phyloP scores from a whole-genome alignment of 2,113 vertebrate genomes.

The Aptenodytes forsteri region DNA sequence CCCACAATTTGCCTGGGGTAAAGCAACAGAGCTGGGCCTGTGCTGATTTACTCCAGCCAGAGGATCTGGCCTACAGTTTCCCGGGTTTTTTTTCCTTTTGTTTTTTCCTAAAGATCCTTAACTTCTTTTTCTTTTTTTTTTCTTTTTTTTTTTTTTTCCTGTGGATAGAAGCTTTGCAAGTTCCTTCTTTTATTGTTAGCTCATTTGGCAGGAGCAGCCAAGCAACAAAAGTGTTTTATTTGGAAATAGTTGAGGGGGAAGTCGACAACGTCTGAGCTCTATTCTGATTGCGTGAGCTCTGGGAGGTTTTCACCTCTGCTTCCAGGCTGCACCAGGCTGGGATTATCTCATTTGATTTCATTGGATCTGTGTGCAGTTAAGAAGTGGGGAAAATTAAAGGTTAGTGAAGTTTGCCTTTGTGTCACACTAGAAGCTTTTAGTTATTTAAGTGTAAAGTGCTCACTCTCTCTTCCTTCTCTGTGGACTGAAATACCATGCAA shows the following conservation, averaged over 20 bases:
- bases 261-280: constrained; percentile 12
- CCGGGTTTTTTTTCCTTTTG: neutral
- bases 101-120: neutral
- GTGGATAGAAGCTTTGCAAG: constrained; percentile 49
- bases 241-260: constrained; percentile 70
- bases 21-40: constrained; percentile 19
- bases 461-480: neutral
- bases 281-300: constrained; percentile 51
- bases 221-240: constrained; percentile 71
- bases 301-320: constrained; percentile 70
- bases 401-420: constrained; percentile 56
- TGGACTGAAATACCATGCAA: neutral
- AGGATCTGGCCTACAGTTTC: constrained; percentile 29
- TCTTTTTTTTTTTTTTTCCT: neutral
- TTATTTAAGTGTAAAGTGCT: constrained; percentile 12
- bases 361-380: constrained; percentile 48
- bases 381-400: constrained; percentile 49
- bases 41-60: constrained; percentile 44
- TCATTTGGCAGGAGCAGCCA: constrained; percentile 62
- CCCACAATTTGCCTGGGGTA: constrained; percentile 50
- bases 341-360: constrained; percentile 71
- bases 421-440: constrained; percentile 38
- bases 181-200: constrained; percentile 67
- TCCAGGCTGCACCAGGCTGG: constrained; percentile 64
- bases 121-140: neutral